Base-by-base conservation (phyloP, 30 jellyfish, hydroid and myxozoan genomes). In the Aurelia sp. region DNA sequence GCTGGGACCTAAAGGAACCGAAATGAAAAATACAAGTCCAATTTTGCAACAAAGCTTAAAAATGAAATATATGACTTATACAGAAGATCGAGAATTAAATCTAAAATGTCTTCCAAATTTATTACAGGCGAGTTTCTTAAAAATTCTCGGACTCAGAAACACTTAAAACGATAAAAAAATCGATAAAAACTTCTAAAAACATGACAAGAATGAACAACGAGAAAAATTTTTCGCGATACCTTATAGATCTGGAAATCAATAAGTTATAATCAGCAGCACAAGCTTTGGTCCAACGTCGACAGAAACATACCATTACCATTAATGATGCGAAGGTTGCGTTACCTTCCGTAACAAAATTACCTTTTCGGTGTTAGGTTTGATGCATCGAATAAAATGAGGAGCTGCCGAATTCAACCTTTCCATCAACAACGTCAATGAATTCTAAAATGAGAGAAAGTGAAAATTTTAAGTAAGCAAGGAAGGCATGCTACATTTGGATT, bases 341-440 rank as follows among this genome's bases (percentile, higher is more conserved):
- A 4, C 50, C 50, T 37, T 37, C 10, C 0, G 50, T 37, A 37
- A 37, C 50, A 59, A 21, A 0, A 11, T 59, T 62, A 85, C 94
- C 83, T 85, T 85, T 44, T 85, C 84, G 4, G 75, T 41, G 64
- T 85, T 85, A 17, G 94, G 94, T 33, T 85, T 85, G 57, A 85
- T 52, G 68, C 94, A 85, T 13, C 94, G 73, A 16, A 85, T 62
- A 66, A 87, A 87, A 69, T 87, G 96, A 6, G 96, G 96, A 11
- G 89, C 86, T 11, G 96, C 89, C n/a, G 88, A 68, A 33, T 67
- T 70, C 76, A 87, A 64, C 51, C 66, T 70, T 48, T 77, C 91
- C 91, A 87, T 77, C 76, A 87, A 62, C 69, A 73, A 18, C 47
- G 69, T 35, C 87, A 87, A 48, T 21, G 96, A 87, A 73, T 68